Percentiles rank a stretch among this genome's conserved stretches.
These are phyloP conservation scores for Plestiodon gilberti DNA, from an alignment of 2,113 vertebrate species.

Conservation along the genomic window DNA sequence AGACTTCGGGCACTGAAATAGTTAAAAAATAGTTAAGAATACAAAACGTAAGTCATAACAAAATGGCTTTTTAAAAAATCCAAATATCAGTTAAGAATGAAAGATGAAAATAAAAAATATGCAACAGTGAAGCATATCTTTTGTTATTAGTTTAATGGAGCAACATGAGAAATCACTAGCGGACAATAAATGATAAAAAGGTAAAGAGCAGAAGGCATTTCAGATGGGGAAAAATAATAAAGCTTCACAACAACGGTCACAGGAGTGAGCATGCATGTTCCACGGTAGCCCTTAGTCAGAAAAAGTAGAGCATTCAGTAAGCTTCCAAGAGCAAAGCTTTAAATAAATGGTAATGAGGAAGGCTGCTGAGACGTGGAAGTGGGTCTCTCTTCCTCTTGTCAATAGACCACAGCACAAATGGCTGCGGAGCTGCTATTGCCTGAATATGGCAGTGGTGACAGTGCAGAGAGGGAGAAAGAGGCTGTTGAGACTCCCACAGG, in stretches of 20 bases:
- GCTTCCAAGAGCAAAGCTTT: not conserved
- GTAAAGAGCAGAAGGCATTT: not conserved
- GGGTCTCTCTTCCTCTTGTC: not conserved
- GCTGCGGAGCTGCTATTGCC: not conserved
- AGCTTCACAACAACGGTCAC: not conserved
- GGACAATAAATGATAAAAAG: not conserved
- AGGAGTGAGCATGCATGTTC: not conserved
- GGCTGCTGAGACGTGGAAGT: not conserved
- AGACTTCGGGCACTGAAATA: too few species aligned
- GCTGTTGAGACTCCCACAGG: not conserved
- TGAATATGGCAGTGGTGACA: not conserved
- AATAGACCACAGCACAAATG: not conserved
- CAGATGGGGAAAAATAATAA: not conserved
- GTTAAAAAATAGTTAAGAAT: too few species aligned
- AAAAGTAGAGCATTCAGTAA: not conserved
- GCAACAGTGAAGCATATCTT: not conserved
- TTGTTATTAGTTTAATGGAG: not conserved
- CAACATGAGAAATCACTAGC: not conserved
- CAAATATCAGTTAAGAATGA: not conserved
- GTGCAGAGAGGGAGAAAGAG: not conserved
- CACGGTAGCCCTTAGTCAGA: not conserved
- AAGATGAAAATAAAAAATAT: not conserved
- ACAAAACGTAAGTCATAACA: too few species aligned
- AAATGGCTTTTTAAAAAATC: too few species aligned
- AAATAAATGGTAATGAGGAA: not conserved